phyloP scores from a whole-genome alignment of 2,888 invertebrate genomes.

The Podotricha telesiphe region DNA sequence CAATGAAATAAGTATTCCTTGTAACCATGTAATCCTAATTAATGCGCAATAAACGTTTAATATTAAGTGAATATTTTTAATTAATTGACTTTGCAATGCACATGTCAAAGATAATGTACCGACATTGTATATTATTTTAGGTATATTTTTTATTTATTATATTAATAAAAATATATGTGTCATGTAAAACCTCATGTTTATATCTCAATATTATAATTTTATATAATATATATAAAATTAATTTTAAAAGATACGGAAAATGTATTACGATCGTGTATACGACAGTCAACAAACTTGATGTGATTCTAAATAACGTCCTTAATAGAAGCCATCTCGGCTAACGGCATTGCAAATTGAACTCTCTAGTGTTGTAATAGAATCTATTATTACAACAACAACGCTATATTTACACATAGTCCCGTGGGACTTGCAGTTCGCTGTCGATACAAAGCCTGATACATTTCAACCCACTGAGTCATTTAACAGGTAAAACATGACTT shows the following conservation, averaged over 20 bases:
- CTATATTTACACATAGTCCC: constrained; percentile 36
- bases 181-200: not conserved
- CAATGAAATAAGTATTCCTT: constrained; percentile 37
- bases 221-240: not conserved
- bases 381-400: not conserved
- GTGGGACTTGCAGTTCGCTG: constrained; percentile 38
- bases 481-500: constrained; percentile 37
- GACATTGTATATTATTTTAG: not conserved
- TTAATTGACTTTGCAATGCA: not conserved
- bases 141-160: not conserved
- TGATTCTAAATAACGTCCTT: constrained; percentile 17
- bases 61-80: constrained; percentile 16
- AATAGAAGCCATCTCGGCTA: constrained; percentile 6
- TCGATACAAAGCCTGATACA: constrained; percentile 44
- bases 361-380: not conserved
- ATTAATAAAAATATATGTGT: no score
- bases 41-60: constrained; percentile 35
- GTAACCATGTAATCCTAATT: constrained; percentile 40
- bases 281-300: constrained; percentile 18
- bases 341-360: constrained; percentile 18
- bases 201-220: no score
- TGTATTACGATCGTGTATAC: constrained; percentile 4
- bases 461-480: constrained; percentile 45
- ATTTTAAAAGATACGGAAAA: constrained; percentile 1
- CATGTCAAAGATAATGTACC: not conserved